These are phyloP conservation scores for Brachyhypopomus occidentalis DNA, from an alignment of 2,113 vertebrate genomes.

Conservation along the genomic window DNA sequence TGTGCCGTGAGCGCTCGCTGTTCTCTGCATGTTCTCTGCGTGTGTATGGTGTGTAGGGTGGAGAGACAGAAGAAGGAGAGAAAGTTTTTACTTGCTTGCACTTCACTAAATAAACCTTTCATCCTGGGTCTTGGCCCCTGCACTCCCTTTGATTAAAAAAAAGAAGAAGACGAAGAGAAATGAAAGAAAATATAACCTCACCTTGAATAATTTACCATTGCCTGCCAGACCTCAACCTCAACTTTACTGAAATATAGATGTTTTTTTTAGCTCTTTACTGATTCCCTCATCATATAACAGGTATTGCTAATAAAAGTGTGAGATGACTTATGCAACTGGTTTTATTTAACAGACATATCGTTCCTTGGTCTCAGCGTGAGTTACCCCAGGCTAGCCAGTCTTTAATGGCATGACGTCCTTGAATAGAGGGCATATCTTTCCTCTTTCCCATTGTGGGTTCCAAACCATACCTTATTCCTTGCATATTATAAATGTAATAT, in stretches of 20 bases:
- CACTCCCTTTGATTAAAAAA: conserved; percentile 40
- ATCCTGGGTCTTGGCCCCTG: conserved; percentile 7
- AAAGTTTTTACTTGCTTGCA: background rate
- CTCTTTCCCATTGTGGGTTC: conserved; percentile 9
- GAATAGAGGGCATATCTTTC: background rate
- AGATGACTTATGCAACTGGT: conserved; percentile 15
- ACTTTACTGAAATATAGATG: conserved; percentile 50
- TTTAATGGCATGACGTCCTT: background rate
- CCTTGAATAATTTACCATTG: conserved; percentile 57
- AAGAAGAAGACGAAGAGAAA: conserved; percentile 15
- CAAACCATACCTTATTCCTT: background rate
- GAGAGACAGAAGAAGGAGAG: background rate
- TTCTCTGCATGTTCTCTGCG: background rate
- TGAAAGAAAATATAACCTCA: conserved; percentile 13
- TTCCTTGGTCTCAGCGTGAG: conserved; percentile 6
- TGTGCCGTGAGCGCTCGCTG: background rate
- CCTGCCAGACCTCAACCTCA: conserved; percentile 45
- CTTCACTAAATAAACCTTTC: conserved; percentile 17
- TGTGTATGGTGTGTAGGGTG: background rate
- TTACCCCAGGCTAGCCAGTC: conserved; percentile 4
- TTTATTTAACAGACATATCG: conserved; percentile 15
- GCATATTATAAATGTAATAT: conserved; percentile 17
- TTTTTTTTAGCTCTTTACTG: conserved; percentile 39
- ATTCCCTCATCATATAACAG: conserved; percentile 15
- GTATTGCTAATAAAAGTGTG: conserved; percentile 40